Conservation (phyloP, 2,797 vertebrate genomes). For the Protosalanx chinensis region DNA sequence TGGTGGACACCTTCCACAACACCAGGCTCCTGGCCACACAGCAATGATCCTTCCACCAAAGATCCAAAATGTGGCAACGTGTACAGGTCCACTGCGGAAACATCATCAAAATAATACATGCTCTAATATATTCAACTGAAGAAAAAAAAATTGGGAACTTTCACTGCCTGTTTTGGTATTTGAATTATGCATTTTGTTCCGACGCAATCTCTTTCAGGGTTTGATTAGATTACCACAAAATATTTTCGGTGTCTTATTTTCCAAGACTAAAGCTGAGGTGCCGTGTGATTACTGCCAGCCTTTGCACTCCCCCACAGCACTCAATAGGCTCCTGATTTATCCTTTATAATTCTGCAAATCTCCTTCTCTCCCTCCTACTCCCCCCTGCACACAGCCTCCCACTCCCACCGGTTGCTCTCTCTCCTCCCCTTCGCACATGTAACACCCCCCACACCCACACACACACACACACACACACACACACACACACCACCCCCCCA, state of each 20-base stretch:
- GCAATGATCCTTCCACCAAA: no score
- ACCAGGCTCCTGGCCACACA: not conserved
- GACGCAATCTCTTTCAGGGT: no score
- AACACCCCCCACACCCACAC: slow-evolving; percentile 40
- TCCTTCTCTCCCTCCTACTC: slow-evolving; percentile 33
- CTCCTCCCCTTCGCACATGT: slow-evolving; percentile 44
- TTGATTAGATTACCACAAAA: no score
- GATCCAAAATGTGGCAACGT: no score
- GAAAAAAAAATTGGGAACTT: no score
- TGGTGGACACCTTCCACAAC: not conserved
- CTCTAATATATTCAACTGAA: no score
- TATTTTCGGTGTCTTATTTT: not conserved
- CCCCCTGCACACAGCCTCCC: slow-evolving; percentile 15
- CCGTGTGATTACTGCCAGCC: not conserved
- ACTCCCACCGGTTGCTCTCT: slow-evolving; percentile 44
- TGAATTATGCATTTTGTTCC: no score
- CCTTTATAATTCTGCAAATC: slow-evolving; percentile 59
- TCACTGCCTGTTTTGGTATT: no score
- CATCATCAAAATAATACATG: no score
- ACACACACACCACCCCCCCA: slow-evolving; percentile 16
- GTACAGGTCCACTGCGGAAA: no score
- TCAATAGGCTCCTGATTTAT: slow-evolving; percentile 26
- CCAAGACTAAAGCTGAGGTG: no score
- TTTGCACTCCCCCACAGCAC: slow-evolving; percentile 34
- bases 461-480: slow-evolving; percentile 30